Evolutionary conservation across 23 tunicate genomes (phyloP), one percentile per base, ranked within the genome.

Genomic region (Trididemnum clinides): DNA sequence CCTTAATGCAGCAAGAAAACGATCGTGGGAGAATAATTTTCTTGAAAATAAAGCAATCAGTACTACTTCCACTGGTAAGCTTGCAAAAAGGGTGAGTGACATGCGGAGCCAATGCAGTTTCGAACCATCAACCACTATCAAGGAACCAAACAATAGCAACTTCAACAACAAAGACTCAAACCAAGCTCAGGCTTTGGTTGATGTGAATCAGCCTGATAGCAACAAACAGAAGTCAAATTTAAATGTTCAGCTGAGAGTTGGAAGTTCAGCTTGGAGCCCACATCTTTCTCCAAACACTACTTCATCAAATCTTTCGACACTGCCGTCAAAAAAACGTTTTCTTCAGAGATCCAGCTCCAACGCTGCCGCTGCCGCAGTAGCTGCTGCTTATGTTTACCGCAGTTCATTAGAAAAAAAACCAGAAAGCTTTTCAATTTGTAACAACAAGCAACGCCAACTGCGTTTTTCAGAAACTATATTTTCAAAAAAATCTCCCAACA

Each of bases 381-480:
- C 87, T 49, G 87, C 79, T 23, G 80, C 79, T 20, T 65, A 65
- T 50, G 29, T 83, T 49, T 71, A 83, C 33, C 50, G 65, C 79
- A 83, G 87, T 49, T 31, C 80, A 0, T 3, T 71, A 33, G 87
- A 70, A 51, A 71, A 83, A 34, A 66, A 54, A 71, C 62, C 66
- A 0, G 34, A 51, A 23, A 12, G 75, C 33, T 27, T 65, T 10
- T 65, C 87, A 22, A 50, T 83, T 1, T 20, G 50, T 27, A 83
- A 83, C 80, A 1, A 81, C 35, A 54, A 28, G 3, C 6, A 2
- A 5, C n/a, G 25, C 2, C 3, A 39, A 5, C 15, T 71, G 5
- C 35, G 28, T 2, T 78, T 78, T 65, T 1, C 0, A 33, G 49
- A 1, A 23, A 25, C 3, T 27, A n/a, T 1, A 10, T 10, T 5